Evolutionary conservation across 2,888 invertebrate species (phyloP).

Genomic region (Caradrina clavipalpis): DNA sequence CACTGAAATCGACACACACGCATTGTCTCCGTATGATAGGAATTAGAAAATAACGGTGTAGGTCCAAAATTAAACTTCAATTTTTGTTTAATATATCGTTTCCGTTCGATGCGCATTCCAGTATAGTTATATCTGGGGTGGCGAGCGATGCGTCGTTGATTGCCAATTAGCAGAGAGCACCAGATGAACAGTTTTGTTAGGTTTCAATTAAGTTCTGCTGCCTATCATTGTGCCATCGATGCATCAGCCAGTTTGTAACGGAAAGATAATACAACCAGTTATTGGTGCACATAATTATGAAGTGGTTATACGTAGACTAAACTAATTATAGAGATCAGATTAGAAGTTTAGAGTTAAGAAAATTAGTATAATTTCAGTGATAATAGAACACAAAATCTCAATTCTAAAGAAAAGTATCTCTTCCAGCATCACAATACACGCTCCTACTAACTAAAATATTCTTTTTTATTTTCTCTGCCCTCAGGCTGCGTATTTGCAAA

Average conservation of each 20-base stretch:
- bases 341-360: not conserved
- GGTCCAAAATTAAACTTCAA: not conserved
- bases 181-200: slow-evolving; percentile 69
- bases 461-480: slow-evolving; percentile 4
- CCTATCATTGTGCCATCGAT: slow-evolving; percentile 24
- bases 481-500: slow-evolving; percentile 11
- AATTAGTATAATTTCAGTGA: not conserved
- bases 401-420: not conserved
- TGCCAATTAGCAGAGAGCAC: slow-evolving; percentile 73
- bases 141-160: slow-evolving; percentile 69
- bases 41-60: not conserved
- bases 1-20: no score
- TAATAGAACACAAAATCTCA: not conserved
- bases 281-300: not conserved
- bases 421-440: not conserved
- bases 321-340: not conserved
- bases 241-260: slow-evolving; percentile 18
- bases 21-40: not conserved
- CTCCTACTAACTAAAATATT: slow-evolving; percentile 15
- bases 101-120: slow-evolving; percentile 43
- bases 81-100: not conserved
- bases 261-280: slow-evolving; percentile 12
- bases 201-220: slow-evolving; percentile 62
- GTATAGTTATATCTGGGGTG: slow-evolving; percentile 31
- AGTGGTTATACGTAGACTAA: not conserved